Evolutionary conservation across 2,797 vertebrate genomes (phyloP), one percentile per base, ranked within the genome.

Genomic region (Gallinago nigripennis): DNA sequence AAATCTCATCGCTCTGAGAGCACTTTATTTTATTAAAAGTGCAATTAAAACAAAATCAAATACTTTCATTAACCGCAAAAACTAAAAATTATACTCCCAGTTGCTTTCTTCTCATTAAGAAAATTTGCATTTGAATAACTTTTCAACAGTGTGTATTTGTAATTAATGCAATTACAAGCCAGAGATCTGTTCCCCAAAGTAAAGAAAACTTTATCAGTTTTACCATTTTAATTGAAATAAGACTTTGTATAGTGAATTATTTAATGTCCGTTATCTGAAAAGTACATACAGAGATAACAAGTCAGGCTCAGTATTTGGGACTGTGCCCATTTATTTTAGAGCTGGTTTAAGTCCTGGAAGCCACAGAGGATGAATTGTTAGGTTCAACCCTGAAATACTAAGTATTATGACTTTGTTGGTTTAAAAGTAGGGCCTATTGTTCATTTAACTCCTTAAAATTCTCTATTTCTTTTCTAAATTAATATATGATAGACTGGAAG

Each of bases 41-140:
- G 95, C 94, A 98, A 96, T 97, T 97, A 97, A 97, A 97, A 77
- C 58, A 92, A 98, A 97, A 97, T 94, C 88, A 89, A 92, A 95
- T 95, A 95, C 94, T 94, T 97, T 93, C 96, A 96, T 97, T 96
- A 97, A 95, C 83, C 91, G 72, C 69, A 95, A 92, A 81, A 94
- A 92, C 88, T 73, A 94, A 96, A 97, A 97, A 92, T 94, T 92
- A 92, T 86, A 89, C 78, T 96, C 89, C 87, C 92, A 89, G 73
- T 75, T 96, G 93, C 72, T 93, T 95, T 92, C 96, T 96, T 96
- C 91, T 96, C 94, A 96, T 96, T 97, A 94, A 95, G 92, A 94
- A 92, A 71, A 95, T 97, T 96, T 95, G 93, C 92, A 95, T 98
- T 91, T 96, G 88, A 97, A 95, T 95, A 97, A 94, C 87, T 94